Evolutionary conservation across 2,888 invertebrate genomes (phyloP), one percentile per base, ranked within the genome.

Genomic region (Noctua janthina): DNA sequence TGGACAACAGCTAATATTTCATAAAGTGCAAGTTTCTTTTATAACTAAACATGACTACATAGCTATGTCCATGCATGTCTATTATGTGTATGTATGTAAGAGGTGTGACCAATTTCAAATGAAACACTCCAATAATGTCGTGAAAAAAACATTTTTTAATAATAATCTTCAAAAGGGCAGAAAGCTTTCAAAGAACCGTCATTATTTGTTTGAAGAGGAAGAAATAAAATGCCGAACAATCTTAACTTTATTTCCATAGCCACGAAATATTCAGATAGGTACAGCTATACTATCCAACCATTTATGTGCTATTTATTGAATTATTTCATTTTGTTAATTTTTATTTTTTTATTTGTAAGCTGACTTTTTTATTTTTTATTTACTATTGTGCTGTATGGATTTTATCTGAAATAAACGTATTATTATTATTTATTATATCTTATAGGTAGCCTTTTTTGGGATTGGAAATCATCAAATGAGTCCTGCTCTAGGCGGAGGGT

Each of bases 171-270:
- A 75, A 43, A 29, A 23, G 15, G 29, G 20, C 62, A 13, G 46
- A 29, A 6, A 8, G 17, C 35, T n/a, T 39, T 29, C 6, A 39
- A 7, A 39, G 20, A 68, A 43, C 5, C 69, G 23, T 69, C 20
- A 29, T 68, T 69, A 75, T 76, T 76, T 56, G 43, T 56, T 54
- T 75, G 54, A 43, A 75, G 15, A 17, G 54, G 29, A 23, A 67
- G n/a, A 67, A 39, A 39, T n/a, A 20, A 74, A 49, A 62, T 62
- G 29, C 15, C 29, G 23, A 73, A 4, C 51, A 13, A 35, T 51
- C 3, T n/a, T 15, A 29, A 62, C 15, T 62, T 62, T 15, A 29
- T 23, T 62, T 62, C 13, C n/a, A n/a, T 59, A n/a, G 59, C 13
- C n/a, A n/a, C 13, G 13, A 59, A 59, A n/a, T n/a, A 59, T n/a